phyloP scores from a whole-genome alignment of 2,113 vertebrate genomes.

The Pithys albifrons region DNA sequence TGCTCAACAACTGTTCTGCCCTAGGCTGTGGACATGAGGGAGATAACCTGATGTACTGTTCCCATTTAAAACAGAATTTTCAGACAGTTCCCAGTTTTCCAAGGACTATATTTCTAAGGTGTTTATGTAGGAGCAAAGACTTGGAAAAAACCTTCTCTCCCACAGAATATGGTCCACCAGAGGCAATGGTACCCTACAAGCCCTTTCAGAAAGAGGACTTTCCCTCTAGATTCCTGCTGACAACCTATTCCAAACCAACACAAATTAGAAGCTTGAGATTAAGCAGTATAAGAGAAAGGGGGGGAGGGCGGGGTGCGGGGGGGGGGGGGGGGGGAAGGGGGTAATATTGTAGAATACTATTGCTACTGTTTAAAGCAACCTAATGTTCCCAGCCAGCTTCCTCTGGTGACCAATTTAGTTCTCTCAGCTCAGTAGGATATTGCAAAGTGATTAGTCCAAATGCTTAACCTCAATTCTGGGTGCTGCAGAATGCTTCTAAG shows the following conservation, averaged over 20 bases:
- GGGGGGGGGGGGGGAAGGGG: background rate
- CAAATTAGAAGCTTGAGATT: background rate
- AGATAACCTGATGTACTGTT: background rate
- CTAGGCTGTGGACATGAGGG: background rate
- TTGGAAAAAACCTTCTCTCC: background rate
- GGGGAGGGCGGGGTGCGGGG: fast-evolving
- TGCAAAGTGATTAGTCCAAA: background rate
- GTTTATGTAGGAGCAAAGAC: background rate
- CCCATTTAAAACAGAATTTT: background rate
- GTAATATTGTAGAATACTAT: background rate
- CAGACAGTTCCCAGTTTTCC: background rate
- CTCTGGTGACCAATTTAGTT: background rate
- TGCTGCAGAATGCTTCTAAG: background rate
- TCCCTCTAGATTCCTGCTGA: background rate
- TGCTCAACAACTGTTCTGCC: background rate
- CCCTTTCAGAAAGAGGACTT: background rate
- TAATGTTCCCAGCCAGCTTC: background rate
- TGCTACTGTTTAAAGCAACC: background rate
- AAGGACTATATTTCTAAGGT: background rate
- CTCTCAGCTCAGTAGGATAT: background rate
- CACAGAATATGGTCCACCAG: background rate
- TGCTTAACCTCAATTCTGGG: conserved; percentile 23
- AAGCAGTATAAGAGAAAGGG: background rate
- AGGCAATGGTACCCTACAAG: background rate
- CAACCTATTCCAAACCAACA: background rate